Evolutionary conservation across 2,888 invertebrate species (phyloP).

Genomic region (Pomacea canaliculata): DNA sequence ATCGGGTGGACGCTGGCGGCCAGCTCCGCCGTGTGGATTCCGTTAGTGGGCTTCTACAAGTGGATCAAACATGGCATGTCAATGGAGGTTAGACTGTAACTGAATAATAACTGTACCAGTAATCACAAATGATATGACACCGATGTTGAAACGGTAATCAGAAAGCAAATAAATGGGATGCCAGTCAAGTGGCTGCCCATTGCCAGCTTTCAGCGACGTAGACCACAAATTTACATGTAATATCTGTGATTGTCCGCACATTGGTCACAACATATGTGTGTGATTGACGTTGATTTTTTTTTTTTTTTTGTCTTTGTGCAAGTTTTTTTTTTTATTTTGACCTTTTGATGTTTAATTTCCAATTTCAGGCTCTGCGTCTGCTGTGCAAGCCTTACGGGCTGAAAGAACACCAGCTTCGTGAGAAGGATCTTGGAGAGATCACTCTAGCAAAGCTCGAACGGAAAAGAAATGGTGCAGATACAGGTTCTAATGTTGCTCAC

Average conservation of each 20-base stretch:
- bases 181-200: not conserved
- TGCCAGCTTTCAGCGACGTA: not conserved
- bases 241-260: no score
- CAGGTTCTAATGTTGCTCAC: not conserved
- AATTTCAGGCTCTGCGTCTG: constrained; percentile 44
- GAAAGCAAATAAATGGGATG: no score
- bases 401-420: constrained; percentile 55
- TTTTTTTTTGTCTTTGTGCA: no score
- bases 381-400: constrained; percentile 53
- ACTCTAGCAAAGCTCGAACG: constrained; percentile 31
- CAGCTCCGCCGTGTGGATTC: constrained; percentile 63
- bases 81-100: constrained; percentile 35
- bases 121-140: not conserved
- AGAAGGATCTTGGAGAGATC: constrained; percentile 46
- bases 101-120: constrained; percentile 1
- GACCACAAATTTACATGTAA: not conserved
- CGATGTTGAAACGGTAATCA: no score
- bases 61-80: constrained; percentile 44
- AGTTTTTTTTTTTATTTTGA: no score
- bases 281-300: no score
- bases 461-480: not conserved
- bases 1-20: constrained; percentile 65
- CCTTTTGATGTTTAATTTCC: not conserved
- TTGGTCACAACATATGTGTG: no score
- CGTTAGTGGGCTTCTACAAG: constrained; percentile 57